Evolutionary conservation across 2,888 invertebrate genomes (phyloP), one percentile per base, ranked within the genome.

Genomic region (Dermolepida albohirtum): DNA sequence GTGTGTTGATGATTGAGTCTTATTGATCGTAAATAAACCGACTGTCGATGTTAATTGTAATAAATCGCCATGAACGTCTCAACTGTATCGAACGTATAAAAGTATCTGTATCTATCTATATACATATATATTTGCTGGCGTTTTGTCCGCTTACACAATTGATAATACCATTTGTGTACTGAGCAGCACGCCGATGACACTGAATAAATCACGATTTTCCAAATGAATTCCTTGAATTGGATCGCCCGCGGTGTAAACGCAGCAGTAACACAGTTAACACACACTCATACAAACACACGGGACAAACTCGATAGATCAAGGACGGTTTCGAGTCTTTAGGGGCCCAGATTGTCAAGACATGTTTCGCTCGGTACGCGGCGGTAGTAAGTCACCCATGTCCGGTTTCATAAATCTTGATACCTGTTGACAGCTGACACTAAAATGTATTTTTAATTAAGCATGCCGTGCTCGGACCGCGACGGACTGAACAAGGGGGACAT

Each of bases 221-320:
- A 72, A 72, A 72, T 62, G 68, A 71, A 72, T 69, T 72, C 70
- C 72, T 69, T 67, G 72, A 72, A 70, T 65, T 67, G 51, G 69
- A 66, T 66, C 66, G 66, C 68, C 68, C 55, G 68, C 68, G 43
- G 68, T 27, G 70, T 54, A 47, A 70, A 47, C 59, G 67, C 68
- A 66, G 47, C 62, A 43, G 44, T 47, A 55, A 51, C 51, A 27
- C 50, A 50, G 17, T 39, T 34, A 27, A 59, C 39, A 49, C 54
- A 50, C 66, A 66, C 63, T 66, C 66, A 68, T 64, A 64, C 65
- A 66, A 64, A 16, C 22, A n/a, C 41, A 17, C 62, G 17, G 44
- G 41, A 12, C 44, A 17, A 34, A 34, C 34, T 10, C 34, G 34
- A 34, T 34, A 34, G 34, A 34, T 34, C 34, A 34, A 34, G 34